Percentiles rank a stretch among this genome's conserved stretches.
phyloP scores from a whole-genome alignment of 1,140 invertebrate genomes.

The Aphis gossypii region DNA sequence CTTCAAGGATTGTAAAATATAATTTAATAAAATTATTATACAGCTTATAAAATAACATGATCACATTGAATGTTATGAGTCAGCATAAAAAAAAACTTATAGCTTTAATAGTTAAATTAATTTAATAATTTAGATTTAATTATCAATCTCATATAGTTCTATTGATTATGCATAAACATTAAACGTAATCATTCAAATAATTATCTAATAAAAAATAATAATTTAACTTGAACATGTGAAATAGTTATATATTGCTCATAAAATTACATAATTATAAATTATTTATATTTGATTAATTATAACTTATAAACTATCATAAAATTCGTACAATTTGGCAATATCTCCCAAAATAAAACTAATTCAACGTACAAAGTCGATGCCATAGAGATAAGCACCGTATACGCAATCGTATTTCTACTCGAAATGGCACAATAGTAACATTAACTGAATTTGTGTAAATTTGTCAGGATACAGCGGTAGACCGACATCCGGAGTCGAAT shows the following conservation, averaged over 20 bases:
- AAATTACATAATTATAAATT: neutral
- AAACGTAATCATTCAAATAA: neutral
- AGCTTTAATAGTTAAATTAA: neutral
- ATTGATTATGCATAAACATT: neutral
- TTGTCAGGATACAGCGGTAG: neutral
- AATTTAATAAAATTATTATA: neutral
- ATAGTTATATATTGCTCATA: neutral
- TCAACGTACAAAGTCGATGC: neutral
- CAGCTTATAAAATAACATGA: neutral
- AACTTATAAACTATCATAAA: neutral
- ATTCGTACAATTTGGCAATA: neutral
- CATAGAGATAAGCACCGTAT: neutral
- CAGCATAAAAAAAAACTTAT: neutral
- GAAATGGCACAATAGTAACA: neutral
- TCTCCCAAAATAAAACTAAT: neutral
- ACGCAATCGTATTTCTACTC: neutral
- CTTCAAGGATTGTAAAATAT: neutral
- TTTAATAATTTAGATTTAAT: neutral
- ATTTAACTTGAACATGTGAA: neutral
- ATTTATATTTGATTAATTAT: neutral
- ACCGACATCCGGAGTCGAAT: neutral
- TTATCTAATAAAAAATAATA: neutral
- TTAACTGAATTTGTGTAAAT: neutral
- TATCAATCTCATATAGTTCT: neutral
- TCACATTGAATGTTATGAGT: neutral